Conservation (phyloP, 2,888 invertebrate genomes). For the Coleophora deauratella region DNA sequence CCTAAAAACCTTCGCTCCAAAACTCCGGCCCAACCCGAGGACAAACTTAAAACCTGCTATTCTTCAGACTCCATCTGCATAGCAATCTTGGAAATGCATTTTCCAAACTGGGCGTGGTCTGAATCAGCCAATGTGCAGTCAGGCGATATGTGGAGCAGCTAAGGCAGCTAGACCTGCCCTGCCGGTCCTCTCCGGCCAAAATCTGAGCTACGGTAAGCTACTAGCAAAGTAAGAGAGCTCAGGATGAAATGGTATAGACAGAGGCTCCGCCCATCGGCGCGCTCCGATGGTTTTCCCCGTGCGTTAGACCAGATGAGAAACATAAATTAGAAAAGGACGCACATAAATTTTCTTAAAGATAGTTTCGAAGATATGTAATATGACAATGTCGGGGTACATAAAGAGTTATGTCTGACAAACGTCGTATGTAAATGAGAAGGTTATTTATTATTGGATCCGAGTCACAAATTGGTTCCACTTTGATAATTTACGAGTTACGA, state of each 20-base stretch:
- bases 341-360: constrained; percentile 64
- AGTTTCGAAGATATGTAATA: constrained; percentile 58
- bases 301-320: constrained; percentile 38
- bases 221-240: constrained; percentile 45
- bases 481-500: constrained; percentile 46
- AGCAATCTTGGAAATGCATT: constrained; percentile 72
- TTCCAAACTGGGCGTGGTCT: constrained; percentile 62
- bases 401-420: constrained; percentile 49
- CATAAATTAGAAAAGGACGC: constrained; percentile 51
- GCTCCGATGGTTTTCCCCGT: constrained; percentile 49
- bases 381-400: constrained; percentile 58
- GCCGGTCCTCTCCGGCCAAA: constrained; percentile 25
- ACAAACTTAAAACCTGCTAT: constrained; percentile 40
- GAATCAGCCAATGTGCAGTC: constrained; percentile 72
- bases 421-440: constrained; percentile 63
- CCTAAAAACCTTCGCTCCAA: constrained; percentile 38
- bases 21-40: constrained; percentile 33
- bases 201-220: constrained; percentile 28
- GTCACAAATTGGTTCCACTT: constrained; percentile 51
- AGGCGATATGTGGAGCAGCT: constrained; percentile 68
- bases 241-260: constrained; percentile 30
- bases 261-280: constrained; percentile 61
- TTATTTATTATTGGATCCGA: constrained; percentile 55
- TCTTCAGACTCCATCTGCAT: constrained; percentile 58
- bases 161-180: constrained; percentile 28